Evolutionary conservation across 2,797 vertebrate species (phyloP), one percentile per base, ranked within the genome.

Genomic region (Sebastes diaconus): DNA sequence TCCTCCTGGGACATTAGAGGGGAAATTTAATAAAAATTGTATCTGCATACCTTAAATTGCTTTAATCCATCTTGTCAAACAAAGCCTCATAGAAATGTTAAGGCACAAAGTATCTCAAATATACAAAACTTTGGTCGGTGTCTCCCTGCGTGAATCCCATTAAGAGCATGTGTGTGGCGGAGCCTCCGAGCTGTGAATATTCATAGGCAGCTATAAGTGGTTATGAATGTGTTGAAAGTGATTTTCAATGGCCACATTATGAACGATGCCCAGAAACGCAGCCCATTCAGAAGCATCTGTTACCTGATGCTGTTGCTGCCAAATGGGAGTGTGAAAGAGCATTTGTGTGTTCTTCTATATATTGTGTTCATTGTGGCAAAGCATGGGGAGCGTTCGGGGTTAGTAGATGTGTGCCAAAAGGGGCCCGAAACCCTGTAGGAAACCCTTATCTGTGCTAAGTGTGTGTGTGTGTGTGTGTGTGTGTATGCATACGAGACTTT

Each of bases 251-350:
- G 84, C 81, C 83, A 90, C 90, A 89, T 94, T 88, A 93, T 89
- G 91, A 93, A 91, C 91, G 87, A 91, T 79, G 88, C 77, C 71
- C 79, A 39, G 88, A 78, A 83, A 90, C 88, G 73, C 76, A 89
- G 79, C 86, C 90, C 90, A 91, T 94, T 94, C 87, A 92, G 81
- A 90, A 90, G 91, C 90, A 94, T 94, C 93, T 94, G 92, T 91
- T 88, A 88, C 90, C 83, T 84, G 83, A 92, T 85, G 82, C 73
- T 34, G 80, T 65, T 64, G 72, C 81, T 92, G 91, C 92, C 91
- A 93, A 93, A 81, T 87, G 63, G 81, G 57, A 64, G 68, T 88
- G 81, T 85, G 82, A 60, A 67, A 46, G 52, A 52, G 50, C 70
- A 74, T 83, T 70, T 88, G 88, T 90, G 83, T 90, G 84, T 89